Evolutionary conservation across 2,113 vertebrate species (phyloP).

Genomic region (Eleginops maclovinus): DNA sequence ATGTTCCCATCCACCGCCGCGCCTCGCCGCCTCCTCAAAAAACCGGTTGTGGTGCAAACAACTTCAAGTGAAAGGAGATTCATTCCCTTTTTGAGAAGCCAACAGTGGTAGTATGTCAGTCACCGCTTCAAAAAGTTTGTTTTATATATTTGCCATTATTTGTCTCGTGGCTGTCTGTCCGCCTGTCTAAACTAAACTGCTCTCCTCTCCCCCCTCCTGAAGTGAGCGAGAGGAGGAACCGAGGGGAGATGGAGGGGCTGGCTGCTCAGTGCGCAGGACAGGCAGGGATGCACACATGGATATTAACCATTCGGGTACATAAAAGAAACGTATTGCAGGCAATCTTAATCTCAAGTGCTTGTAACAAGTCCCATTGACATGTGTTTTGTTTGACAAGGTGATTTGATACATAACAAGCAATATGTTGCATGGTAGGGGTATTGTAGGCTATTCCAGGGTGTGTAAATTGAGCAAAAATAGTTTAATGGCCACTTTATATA

Average conservation of each 20-base stretch:
- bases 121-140: conserved; percentile 28
- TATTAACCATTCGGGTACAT: not conserved
- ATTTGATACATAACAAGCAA: not conserved
- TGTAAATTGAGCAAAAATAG: not conserved
- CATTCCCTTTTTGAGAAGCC: conserved; percentile 78
- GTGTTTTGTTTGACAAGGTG: not conserved
- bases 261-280: conserved; percentile 64
- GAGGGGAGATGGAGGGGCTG: conserved; percentile 55
- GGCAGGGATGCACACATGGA: conserved; percentile 31
- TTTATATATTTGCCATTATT: not conserved
- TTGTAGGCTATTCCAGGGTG: not conserved
- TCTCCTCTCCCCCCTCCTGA: conserved; percentile 41
- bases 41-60: conserved; percentile 72
- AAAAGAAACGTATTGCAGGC: not conserved
- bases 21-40: conserved; percentile 72
- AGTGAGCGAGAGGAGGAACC: conserved; percentile 61
- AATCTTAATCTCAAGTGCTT: not conserved
- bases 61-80: conserved; percentile 59
- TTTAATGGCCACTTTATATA: not conserved
- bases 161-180: conserved; percentile 16
- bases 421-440: not conserved
- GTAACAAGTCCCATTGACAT: not conserved
- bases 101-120: conserved; percentile 9
- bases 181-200: conserved; percentile 49
- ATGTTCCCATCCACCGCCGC: conserved; percentile 66